Evolutionary conservation across 2,888 invertebrate genomes (phyloP), one percentile per base, ranked within the genome.

Genomic region (Thera obeliscata): DNA sequence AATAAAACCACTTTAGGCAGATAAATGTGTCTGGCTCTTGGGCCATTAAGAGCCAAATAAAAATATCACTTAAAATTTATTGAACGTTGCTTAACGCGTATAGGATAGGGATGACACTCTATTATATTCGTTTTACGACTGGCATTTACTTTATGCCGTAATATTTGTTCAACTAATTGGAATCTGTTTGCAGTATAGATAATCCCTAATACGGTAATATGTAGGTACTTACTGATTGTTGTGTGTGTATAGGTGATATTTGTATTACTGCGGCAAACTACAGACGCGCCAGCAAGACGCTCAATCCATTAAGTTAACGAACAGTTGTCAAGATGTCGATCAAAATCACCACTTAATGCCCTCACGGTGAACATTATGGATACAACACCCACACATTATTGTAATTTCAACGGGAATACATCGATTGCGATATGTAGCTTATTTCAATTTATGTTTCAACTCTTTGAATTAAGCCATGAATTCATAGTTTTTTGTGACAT

Each of bases 301-400:
- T 84, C 87, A 84, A 85, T 89, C 91, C 90, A 92, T 93, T 93
- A 92, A 89, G 82, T 91, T 93, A 91, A 93, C 91, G 91, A 91
- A 91, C 88, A 86, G 90, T 91, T 91, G 92, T 92, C 92, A 87
- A 91, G 90, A 91, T 88, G 92, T 92, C 93, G 88, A 91, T 93
- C 93, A 93, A 87, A 87, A 87, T 87, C 88, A 86, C 84, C 85
- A 87, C 88, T 88, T 88, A 88, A 89, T 89, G 87, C 89, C 84
- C 81, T 78, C 81, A 80, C 82, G 79, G 76, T 76, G 86, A 77
- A 82, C 90, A 83, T 86, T 91, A 91, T 90, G 89, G 88, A 85
- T 85, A 85, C 81, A 84, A 83, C 90, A 80, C 91, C 91, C 87
- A 91, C 91, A 79, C 85, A 76, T 82, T 85, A 87, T 88, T 88